A percentile compares a stretch with the other conserved stretches of the same genome.
Conservation (phyloP, 2,888 invertebrate species). For the Epinotia brunnichana region DNA sequence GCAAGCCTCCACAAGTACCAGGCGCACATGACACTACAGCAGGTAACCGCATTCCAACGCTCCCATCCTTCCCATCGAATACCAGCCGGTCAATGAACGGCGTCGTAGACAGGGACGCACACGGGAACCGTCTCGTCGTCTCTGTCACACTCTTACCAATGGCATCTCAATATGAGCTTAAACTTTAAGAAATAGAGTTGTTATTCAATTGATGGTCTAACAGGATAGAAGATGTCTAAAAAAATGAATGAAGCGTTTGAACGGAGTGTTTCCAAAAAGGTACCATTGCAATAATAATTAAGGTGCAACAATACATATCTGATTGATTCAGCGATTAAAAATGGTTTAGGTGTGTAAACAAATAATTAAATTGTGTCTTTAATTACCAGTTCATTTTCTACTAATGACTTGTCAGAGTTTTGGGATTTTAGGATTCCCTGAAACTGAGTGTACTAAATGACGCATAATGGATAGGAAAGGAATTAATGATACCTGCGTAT, state of each 20-base stretch:
- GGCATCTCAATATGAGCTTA: conserved; percentile 45
- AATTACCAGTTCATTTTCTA: conserved; percentile 10
- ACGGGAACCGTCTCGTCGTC: conserved; percentile 66
- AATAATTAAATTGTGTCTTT: conserved; percentile 5
- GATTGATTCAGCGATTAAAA: neutral
- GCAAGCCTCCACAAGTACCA: conserved; percentile 75
- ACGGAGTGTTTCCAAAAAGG: conserved; percentile 22
- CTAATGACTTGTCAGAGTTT: neutral
- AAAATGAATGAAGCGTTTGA: conserved; percentile 50
- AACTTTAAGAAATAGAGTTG: neutral
- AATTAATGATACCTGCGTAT: too few relatives aligned
- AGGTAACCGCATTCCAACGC: conserved; percentile 67
- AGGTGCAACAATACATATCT: neutral
- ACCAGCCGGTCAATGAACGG: conserved; percentile 55
- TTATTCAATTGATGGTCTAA: conserved; percentile 1
- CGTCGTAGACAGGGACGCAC: conserved; percentile 70
- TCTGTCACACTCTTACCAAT: conserved; percentile 47
- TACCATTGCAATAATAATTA: conserved; percentile 14
- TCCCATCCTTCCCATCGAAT: conserved; percentile 64
- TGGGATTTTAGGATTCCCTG: neutral
- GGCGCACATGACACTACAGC: conserved; percentile 60
- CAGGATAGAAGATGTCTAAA: conserved; percentile 61
- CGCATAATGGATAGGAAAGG: too few relatives aligned
- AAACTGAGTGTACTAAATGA: neutral
- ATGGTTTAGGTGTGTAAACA: conserved; percentile 10